Percentiles rank a stretch among this genome's conserved stretches.
Conservation (phyloP, 2,113 vertebrate genomes). For the Theristicus caerulescens region DNA sequence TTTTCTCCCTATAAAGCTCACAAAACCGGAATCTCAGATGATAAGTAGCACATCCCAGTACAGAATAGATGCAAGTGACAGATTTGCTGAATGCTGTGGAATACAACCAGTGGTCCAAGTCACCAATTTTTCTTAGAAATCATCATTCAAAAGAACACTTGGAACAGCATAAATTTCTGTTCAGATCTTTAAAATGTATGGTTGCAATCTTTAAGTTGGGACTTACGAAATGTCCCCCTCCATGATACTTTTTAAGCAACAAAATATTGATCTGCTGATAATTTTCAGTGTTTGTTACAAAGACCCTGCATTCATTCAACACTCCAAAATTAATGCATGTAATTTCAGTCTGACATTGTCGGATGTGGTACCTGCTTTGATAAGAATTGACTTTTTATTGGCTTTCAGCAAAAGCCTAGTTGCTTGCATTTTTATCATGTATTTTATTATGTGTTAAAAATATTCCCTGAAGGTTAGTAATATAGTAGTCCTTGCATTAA, state of each 20-base stretch:
- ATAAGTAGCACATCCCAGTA: background rate
- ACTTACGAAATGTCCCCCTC: background rate
- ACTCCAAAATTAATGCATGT: slow-evolving; percentile 14
- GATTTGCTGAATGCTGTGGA: slow-evolving; percentile 22
- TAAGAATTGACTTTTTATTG: background rate
- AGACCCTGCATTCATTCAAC: background rate
- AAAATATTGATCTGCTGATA: background rate
- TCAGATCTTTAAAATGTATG: background rate
- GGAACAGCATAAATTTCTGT: background rate
- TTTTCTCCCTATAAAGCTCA: slow-evolving; percentile 46
- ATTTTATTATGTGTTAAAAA: slow-evolving; percentile 37
- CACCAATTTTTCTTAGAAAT: slow-evolving; percentile 6
- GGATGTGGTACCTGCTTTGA: background rate
- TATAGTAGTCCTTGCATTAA: background rate
- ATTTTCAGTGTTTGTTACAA: background rate
- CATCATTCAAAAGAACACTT: background rate
- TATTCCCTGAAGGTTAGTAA: slow-evolving; percentile 15
- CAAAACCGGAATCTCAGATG: slow-evolving; percentile 9
- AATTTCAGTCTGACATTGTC: background rate
- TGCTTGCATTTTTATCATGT: background rate
- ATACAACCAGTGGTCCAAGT: background rate
- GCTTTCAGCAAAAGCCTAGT: background rate
- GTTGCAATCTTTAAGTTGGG: background rate
- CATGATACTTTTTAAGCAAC: background rate
- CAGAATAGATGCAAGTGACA: slow-evolving; percentile 33